phyloP scores from a whole-genome alignment of 37 sponge, comb jelly and placozoan genomes.

The Bolinopsis microptera region DNA sequence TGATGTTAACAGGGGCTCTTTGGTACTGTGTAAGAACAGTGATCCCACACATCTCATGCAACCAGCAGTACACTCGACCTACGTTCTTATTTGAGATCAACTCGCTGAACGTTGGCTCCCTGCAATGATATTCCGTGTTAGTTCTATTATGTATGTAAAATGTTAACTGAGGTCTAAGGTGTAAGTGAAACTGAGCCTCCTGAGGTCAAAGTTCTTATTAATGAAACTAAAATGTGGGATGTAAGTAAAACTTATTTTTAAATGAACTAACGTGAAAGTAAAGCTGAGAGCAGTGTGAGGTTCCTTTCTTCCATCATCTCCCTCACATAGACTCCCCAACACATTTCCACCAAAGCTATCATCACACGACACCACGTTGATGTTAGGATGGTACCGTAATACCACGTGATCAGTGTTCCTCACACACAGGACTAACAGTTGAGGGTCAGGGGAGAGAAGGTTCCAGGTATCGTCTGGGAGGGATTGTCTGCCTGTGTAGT shows the following conservation, averaged over 20 bases:
- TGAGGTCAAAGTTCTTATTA: no score
- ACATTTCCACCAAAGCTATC: background rate
- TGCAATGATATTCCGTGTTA: no score
- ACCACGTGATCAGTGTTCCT: background rate
- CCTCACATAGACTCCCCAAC: background rate
- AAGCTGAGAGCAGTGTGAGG: constrained; percentile 27
- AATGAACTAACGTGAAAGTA: constrained; percentile 51
- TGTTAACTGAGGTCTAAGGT: no score
- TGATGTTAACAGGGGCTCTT: background rate
- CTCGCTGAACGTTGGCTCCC: background rate
- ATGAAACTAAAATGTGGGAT: background rate
- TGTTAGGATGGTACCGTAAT: constrained; percentile 36
- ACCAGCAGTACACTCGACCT: constrained; percentile 54
- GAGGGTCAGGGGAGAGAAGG: constrained; percentile 39
- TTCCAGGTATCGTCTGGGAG: background rate
- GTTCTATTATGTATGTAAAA: no score
- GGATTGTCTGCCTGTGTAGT: background rate
- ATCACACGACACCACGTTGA: constrained; percentile 34
- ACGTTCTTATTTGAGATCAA: background rate
- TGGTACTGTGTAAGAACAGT: constrained; percentile 13
- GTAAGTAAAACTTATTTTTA: constrained; percentile 4
- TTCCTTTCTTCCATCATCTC: background rate
- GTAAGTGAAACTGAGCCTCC: no score
- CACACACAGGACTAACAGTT: background rate
- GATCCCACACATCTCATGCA: constrained; percentile 22